phyloP scores from a whole-genome alignment of 2,113 vertebrate genomes.

The Ahaetulla prasina region DNA sequence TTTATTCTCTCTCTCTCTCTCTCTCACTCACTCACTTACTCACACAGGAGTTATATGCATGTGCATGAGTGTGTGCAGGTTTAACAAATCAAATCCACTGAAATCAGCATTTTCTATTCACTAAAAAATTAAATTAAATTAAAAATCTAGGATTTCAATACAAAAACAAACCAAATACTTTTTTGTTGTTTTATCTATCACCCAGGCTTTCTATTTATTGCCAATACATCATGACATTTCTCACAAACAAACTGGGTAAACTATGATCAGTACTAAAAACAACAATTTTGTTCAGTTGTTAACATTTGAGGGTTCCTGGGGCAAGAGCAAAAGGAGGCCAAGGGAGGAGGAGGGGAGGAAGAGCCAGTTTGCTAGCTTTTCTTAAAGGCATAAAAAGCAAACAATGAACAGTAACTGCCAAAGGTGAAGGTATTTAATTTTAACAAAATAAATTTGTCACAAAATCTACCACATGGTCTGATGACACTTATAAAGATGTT shows the following conservation, averaged over 20 bases:
- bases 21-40: too few species aligned
- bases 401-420: slow-evolving; percentile 36
- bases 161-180: neutral
- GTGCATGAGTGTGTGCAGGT: neutral
- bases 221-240: slow-evolving; percentile 37
- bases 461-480: slow-evolving; percentile 70
- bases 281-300: neutral
- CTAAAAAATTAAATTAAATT: neutral
- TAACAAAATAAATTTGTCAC: slow-evolving; percentile 71
- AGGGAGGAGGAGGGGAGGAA: neutral
- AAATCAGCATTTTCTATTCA: neutral
- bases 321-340: slow-evolving; percentile 30
- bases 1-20: neutral
- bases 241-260: slow-evolving; percentile 26
- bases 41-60: too few species aligned
- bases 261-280: neutral
- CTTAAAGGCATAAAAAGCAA: slow-evolving; percentile 25
- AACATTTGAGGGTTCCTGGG: slow-evolving; percentile 4
- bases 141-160: neutral
- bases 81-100: neutral
- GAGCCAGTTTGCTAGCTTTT: neutral
- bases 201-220: neutral
- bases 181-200: neutral
- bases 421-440: slow-evolving; percentile 50
- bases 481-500: slow-evolving; percentile 69